Evolutionary conservation across 2,888 invertebrate species (phyloP).

Genomic region (Chouioia cunea): DNA sequence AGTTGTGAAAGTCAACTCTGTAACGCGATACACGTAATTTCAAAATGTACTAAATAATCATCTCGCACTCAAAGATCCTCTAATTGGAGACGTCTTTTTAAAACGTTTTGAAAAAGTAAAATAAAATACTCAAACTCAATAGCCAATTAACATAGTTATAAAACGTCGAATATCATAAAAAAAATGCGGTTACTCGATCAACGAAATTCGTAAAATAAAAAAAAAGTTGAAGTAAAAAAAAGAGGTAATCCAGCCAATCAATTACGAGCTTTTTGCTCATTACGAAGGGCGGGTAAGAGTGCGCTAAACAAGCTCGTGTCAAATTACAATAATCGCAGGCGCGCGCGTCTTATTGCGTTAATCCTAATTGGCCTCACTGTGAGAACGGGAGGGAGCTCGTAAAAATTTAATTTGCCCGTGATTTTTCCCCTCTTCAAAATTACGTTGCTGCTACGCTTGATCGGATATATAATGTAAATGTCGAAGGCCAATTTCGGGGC

Average conservation of each 20-base stretch:
- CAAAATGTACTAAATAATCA: too few relatives aligned
- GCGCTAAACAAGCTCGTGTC: constrained; percentile 24
- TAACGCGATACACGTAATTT: too few relatives aligned
- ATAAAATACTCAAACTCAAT: too few relatives aligned
- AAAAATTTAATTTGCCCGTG: constrained; percentile 47
- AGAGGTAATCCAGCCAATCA: constrained; percentile 28
- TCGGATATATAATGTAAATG: background rate
- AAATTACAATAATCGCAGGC: constrained; percentile 45
- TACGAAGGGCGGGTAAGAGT: background rate
- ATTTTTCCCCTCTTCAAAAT: constrained; percentile 33
- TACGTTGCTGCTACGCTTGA: constrained; percentile 8
- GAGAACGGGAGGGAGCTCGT: constrained; percentile 30
- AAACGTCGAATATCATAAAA: too few relatives aligned
- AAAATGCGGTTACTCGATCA: constrained; percentile 10
- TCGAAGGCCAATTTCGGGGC: too few relatives aligned
- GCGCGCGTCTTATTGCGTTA: constrained; percentile 36
- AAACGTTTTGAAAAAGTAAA: too few relatives aligned
- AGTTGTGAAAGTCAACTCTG: too few relatives aligned
- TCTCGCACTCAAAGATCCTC: too few relatives aligned
- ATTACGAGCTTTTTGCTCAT: constrained; percentile 28
- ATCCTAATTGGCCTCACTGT: constrained; percentile 31
- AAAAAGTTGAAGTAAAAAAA: background rate
- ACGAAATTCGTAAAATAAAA: background rate
- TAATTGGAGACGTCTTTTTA: too few relatives aligned
- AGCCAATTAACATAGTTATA: too few relatives aligned